phyloP scores from a whole-genome alignment of 2,113 vertebrate species.

The Herpetotheres cachinnans region DNA sequence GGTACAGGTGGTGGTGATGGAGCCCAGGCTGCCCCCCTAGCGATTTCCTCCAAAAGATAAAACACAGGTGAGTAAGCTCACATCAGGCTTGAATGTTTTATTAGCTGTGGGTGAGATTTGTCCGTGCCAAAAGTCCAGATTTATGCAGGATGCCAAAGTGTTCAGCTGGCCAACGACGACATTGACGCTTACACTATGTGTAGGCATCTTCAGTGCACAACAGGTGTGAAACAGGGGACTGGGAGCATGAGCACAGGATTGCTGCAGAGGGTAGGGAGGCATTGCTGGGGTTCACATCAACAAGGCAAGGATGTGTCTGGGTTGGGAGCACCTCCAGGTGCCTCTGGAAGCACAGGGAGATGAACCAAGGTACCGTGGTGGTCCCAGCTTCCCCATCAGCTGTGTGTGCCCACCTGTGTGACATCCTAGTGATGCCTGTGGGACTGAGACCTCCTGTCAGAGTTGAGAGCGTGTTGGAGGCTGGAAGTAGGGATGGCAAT shows the following conservation, averaged over 20 bases:
- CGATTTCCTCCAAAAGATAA: not conserved
- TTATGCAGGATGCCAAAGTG: not conserved
- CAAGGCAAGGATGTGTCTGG: not conserved
- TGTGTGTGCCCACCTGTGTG: rapidly evolving
- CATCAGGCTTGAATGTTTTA: not conserved
- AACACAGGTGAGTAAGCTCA: not conserved
- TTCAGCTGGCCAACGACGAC: not conserved
- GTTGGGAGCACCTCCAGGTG: not conserved
- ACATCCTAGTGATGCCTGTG: not conserved
- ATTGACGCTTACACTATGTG: not conserved
- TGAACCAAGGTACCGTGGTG: not conserved
- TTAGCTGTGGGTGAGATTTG: not conserved
- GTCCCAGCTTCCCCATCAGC: not conserved
- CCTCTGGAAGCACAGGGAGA: not conserved
- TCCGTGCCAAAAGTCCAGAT: not conserved
- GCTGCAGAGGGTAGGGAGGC: not conserved
- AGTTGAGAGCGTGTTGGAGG: too few relatives aligned
- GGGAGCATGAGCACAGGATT: not conserved
- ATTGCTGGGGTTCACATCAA: not conserved
- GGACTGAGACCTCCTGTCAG: not conserved
- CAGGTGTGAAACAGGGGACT: not conserved
- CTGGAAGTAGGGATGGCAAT: not conserved
- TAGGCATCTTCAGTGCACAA: not conserved
- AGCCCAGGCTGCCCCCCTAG: not conserved
- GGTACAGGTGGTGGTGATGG: not conserved